Conservation (phyloP, 2,888 invertebrate genomes). For the Acrobasis repandana region DNA sequence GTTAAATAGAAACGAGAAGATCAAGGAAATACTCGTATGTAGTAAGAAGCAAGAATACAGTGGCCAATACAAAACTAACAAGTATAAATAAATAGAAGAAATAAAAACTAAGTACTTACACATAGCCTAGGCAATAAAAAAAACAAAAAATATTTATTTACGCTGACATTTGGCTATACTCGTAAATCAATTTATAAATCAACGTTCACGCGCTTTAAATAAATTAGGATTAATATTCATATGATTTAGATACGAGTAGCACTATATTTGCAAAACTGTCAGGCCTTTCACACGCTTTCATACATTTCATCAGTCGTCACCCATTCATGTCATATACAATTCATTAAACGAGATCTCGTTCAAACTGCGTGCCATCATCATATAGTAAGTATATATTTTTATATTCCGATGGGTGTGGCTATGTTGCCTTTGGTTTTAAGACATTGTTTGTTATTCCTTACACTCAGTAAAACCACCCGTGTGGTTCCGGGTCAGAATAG, state of each 20-base stretch:
- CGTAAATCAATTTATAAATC: background rate
- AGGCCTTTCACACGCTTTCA: background rate
- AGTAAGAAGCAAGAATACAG: too few relatives aligned
- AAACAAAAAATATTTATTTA: background rate
- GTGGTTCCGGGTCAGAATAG: too few relatives aligned
- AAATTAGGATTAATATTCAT: background rate
- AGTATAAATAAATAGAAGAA: too few relatives aligned
- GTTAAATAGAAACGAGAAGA: too few relatives aligned
- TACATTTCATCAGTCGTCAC: background rate
- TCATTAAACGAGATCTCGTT: slow-evolving; percentile 3
- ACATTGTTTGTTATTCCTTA: too few relatives aligned
- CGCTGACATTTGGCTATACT: background rate
- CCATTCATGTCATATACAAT: slow-evolving; percentile 4
- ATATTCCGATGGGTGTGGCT: background rate
- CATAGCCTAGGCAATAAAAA: too few relatives aligned
- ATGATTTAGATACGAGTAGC: background rate
- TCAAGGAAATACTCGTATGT: too few relatives aligned
- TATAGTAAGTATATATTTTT: background rate
- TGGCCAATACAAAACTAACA: too few relatives aligned
- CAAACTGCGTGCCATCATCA: background rate
- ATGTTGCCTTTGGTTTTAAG: background rate
- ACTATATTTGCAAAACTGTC: background rate
- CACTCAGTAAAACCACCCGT: too few relatives aligned
- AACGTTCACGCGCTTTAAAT: background rate
- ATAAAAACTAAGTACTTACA: too few relatives aligned